Percentiles rank a stretch among this genome's conserved stretches.
Evolutionary conservation across 53 echinoderm and acorn worm genomes (phyloP).

Genomic region (Zoroaster sp.): DNA sequence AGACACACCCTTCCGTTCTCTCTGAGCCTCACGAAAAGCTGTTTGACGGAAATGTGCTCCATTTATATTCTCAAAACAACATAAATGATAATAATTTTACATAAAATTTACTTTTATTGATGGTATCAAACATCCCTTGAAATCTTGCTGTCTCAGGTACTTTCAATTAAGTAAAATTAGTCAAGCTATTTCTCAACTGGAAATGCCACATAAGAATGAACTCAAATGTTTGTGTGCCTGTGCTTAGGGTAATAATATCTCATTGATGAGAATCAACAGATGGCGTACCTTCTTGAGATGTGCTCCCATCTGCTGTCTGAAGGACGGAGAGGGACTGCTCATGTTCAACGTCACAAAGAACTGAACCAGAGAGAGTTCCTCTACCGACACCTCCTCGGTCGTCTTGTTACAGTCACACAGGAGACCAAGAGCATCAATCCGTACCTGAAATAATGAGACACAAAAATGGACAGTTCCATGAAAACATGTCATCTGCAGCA

Average conservation of each 20-base stretch:
- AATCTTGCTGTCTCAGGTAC: no score
- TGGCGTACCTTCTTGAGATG: conserved; percentile 86
- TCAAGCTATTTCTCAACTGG: no score
- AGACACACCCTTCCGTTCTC: conserved; percentile 72
- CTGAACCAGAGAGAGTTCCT: conserved; percentile 72
- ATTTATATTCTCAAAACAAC: no score
- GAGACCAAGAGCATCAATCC: conserved; percentile 78
- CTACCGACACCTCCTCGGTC: conserved; percentile 60
- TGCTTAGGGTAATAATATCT: no score
- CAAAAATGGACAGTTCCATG: background rate
- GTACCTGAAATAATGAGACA: conserved; percentile 50
- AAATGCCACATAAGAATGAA: no score
- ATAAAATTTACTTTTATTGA: no score
- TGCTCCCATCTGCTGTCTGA: conserved; percentile 83
- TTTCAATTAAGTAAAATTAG: no score
- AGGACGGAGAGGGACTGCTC: conserved; percentile 77
- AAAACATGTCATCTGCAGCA: no score
- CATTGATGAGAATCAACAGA: no score
- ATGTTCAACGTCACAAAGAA: conserved; percentile 71
- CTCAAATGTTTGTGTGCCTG: no score
- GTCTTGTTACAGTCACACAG: conserved; percentile 91
- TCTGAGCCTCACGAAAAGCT: conserved; percentile 77
- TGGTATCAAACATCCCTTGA: no score
- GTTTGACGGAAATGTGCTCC: background rate
- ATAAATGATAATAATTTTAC: no score